Conservation (phyloP, 2,888 invertebrate genomes). For the Julus scanicus region DNA sequence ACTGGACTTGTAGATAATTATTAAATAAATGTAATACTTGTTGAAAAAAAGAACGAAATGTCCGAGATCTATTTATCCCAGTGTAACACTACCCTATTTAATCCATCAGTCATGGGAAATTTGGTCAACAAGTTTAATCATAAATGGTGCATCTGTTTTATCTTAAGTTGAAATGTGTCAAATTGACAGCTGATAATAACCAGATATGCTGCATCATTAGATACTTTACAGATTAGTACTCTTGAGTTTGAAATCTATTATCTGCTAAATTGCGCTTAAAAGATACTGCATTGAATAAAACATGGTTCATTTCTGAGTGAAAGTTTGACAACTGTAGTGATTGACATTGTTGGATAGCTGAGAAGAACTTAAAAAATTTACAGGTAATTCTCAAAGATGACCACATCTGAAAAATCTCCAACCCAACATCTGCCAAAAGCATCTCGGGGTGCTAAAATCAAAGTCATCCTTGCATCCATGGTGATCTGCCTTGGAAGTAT, state of each 20-base stretch:
- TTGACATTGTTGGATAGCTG: background rate
- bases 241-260: background rate
- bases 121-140: background rate
- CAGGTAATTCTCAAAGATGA: background rate
- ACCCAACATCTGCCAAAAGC: background rate
- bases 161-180: background rate
- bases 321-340: background rate
- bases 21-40: background rate
- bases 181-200: background rate
- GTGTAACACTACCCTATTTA: background rate
- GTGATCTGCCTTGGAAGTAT: slow-evolving; percentile 51
- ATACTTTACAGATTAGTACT: background rate
- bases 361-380: too few species aligned
- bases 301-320: background rate
- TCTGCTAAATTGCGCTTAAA: background rate
- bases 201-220: background rate
- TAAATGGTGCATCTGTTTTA: background rate
- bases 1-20: background rate
- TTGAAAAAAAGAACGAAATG: too few species aligned
- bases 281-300: background rate
- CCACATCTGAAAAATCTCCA: background rate
- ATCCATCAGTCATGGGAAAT: background rate
- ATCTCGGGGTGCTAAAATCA: slow-evolving; percentile 24
- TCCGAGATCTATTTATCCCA: too few species aligned
- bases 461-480: slow-evolving; percentile 43